Evolutionary conservation across 1,140 invertebrate genomes (phyloP).

Genomic region (Penaeus japonicus): DNA sequence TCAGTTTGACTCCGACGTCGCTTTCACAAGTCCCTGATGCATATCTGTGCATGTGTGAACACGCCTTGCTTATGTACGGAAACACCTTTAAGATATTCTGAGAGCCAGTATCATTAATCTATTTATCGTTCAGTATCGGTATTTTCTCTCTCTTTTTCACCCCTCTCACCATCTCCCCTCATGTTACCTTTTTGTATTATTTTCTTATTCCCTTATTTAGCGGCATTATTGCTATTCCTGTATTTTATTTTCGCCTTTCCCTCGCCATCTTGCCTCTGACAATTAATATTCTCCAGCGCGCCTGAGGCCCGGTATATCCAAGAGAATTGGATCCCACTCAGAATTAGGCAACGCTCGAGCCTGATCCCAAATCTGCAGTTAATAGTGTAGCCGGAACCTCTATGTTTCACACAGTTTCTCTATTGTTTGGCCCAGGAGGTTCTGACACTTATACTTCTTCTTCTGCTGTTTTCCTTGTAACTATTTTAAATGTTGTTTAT

Average conservation of each 20-base stretch:
- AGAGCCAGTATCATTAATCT: background rate
- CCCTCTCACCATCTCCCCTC: background rate
- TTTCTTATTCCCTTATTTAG: background rate
- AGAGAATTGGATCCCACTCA: slow-evolving; percentile 23
- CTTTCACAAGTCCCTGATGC: no score
- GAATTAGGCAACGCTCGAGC: slow-evolving; percentile 21
- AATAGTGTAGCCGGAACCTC: background rate
- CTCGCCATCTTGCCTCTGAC: background rate
- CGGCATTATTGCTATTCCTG: background rate
- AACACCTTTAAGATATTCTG: no score
- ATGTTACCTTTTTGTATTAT: background rate
- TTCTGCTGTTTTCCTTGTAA: no score
- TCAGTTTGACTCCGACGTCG: no score
- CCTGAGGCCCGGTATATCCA: background rate
- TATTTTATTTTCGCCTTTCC: background rate
- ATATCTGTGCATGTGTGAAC: no score
- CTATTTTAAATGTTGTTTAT: no score
- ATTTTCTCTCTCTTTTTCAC: background rate
- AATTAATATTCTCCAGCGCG: slow-evolving; percentile 6
- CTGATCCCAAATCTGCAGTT: slow-evolving; percentile 29
- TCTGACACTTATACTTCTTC: no score
- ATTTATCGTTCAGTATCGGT: background rate
- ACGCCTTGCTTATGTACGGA: no score
- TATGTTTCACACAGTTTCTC: background rate
- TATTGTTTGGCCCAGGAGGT: background rate